Conservation (phyloP, 2,888 invertebrate species). For the Cephus pygmeus region DNA sequence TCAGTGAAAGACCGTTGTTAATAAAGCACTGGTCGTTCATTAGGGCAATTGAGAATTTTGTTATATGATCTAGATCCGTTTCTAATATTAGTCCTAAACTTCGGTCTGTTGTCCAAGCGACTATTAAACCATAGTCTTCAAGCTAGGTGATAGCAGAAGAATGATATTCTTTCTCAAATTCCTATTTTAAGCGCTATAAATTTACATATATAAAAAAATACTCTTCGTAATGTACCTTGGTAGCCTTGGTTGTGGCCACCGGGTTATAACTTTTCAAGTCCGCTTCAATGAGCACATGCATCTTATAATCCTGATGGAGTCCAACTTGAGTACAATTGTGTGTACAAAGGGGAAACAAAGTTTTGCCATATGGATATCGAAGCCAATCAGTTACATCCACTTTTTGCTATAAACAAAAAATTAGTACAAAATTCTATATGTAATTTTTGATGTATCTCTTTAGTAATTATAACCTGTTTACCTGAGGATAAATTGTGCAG, state of each 20-base stretch:
- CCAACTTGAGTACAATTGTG: conserved; percentile 46
- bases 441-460: too few species aligned
- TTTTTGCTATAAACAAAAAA: conserved; percentile 60
- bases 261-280: conserved; percentile 53
- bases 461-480: conserved; percentile 47
- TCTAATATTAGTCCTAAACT: conserved; percentile 80
- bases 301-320: conserved; percentile 46
- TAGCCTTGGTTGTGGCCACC: conserved; percentile 47
- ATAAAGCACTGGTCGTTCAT: conserved; percentile 79
- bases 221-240: conserved; percentile 46
- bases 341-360: conserved; percentile 62
- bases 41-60: conserved; percentile 78
- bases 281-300: conserved; percentile 63
- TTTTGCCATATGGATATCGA: conserved; percentile 57
- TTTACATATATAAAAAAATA: not conserved
- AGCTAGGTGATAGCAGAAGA: conserved; percentile 68
- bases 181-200: not conserved
- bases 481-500: conserved; percentile 71
- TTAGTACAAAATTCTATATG: not conserved
- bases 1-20: conserved; percentile 80
- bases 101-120: conserved; percentile 84
- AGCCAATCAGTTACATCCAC: conserved; percentile 66
- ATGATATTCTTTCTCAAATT: conserved; percentile 29
- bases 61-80: conserved; percentile 81
- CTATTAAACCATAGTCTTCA: conserved; percentile 81